A percentile compares a stretch with the other conserved stretches of the same genome.
Conservation (phyloP, 1,140 invertebrate species). For the Drosophila micromelanica region DNA sequence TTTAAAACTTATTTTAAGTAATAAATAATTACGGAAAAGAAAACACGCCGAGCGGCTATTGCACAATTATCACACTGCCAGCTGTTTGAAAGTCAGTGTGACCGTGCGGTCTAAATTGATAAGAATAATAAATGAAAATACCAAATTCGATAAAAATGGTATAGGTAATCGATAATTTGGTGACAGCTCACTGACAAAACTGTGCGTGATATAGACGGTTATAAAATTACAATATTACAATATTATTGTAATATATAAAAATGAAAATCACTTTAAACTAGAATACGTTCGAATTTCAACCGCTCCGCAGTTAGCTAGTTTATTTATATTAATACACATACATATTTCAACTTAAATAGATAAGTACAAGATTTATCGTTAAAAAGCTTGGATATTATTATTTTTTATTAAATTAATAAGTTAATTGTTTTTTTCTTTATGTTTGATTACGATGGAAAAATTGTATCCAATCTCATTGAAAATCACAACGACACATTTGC, state of each 20-base stretch:
- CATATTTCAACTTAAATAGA: conserved; percentile 36
- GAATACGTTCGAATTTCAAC: conserved; percentile 14
- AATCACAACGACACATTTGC: conserved; percentile 53
- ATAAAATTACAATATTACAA: no score
- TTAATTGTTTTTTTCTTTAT: conserved; percentile 42
- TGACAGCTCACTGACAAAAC: not conserved
- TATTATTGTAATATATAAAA: not conserved
- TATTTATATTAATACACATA: conserved; percentile 32
- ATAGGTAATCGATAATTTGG: not conserved
- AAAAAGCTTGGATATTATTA: conserved; percentile 25
- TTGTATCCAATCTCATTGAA: conserved; percentile 50
- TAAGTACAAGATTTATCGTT: conserved; percentile 34
- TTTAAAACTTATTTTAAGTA: conserved; percentile 36
- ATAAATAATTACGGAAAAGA: conserved; percentile 39
- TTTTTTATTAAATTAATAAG: conserved; percentile 43
- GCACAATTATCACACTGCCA: conserved; percentile 35
- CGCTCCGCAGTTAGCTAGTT: conserved; percentile 38
- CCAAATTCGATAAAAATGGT: not conserved
- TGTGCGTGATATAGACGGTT: not conserved
- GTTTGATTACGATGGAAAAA: conserved; percentile 43
- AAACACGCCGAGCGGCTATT: conserved; percentile 14
- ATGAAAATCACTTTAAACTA: not conserved
- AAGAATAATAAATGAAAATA: not conserved
- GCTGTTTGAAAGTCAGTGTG: conserved; percentile 24
- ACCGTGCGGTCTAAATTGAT: not conserved